phyloP scores from a whole-genome alignment of 2,113 vertebrate species.

The Turnix velox region DNA sequence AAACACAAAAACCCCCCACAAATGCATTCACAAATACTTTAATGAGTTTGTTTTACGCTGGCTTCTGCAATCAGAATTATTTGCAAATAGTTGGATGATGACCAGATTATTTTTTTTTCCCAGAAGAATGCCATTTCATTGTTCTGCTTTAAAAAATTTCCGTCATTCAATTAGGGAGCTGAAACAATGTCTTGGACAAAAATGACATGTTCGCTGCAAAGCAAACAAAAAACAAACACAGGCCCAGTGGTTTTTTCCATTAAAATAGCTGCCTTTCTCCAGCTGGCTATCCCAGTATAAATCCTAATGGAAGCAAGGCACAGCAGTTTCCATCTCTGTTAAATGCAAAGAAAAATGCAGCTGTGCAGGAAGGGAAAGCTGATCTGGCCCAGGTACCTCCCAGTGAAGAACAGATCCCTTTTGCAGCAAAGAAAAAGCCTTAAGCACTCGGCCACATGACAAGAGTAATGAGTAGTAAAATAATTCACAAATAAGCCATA shows the following conservation, averaged over 20 bases:
- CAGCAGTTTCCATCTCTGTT: background rate
- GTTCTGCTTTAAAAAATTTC: conserved; percentile 50
- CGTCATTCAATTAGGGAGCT: conserved; percentile 30
- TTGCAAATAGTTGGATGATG: conserved; percentile 29
- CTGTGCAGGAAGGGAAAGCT: background rate
- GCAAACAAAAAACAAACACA: conserved; percentile 35
- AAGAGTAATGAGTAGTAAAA: background rate
- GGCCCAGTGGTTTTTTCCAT: conserved; percentile 32
- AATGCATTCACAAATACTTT: background rate
- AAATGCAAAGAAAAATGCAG: background rate
- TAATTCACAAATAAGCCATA: conserved; percentile 1
- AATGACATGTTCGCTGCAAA: background rate
- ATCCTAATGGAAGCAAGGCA: background rate
- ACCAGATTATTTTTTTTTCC: background rate
- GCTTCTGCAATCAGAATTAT: background rate
- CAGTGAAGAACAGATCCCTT: background rate
- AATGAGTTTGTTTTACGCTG: conserved; percentile 23
- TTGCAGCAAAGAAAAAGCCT: background rate
- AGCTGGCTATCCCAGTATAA: background rate
- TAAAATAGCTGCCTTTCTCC: conserved; percentile 19
- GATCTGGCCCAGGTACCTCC: background rate
- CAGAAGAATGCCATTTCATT: conserved; percentile 47
- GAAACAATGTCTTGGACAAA: conserved; percentile 64
- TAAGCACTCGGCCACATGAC: background rate
- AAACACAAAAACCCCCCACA: background rate